Evolutionary conservation across 2,888 invertebrate species (phyloP).

Genomic region (Drosophila mimetica): DNA sequence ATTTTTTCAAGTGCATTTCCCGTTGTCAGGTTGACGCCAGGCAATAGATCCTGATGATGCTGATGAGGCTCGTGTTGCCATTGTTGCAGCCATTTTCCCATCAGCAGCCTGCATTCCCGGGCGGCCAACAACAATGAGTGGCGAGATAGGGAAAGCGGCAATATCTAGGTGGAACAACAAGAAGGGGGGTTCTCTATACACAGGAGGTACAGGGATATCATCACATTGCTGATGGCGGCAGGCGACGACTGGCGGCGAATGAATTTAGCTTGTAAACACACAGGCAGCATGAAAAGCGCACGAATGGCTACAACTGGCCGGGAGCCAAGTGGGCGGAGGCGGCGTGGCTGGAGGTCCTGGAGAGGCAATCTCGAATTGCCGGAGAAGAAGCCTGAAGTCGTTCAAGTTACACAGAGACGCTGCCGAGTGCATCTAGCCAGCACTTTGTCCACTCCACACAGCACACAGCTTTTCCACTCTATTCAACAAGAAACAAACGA

Average conservation of each 20-base stretch:
- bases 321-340: slow-evolving; percentile 24
- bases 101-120: slow-evolving; percentile 46
- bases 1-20: slow-evolving; percentile 13
- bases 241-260: slow-evolving; percentile 35
- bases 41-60: slow-evolving; percentile 49
- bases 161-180: slow-evolving; percentile 1
- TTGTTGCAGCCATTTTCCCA: slow-evolving; percentile 34
- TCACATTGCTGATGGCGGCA: slow-evolving; percentile 31
- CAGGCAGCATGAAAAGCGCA: slow-evolving; percentile 54
- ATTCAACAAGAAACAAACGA: slow-evolving; percentile 19
- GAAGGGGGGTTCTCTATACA: neutral
- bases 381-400: slow-evolving; percentile 28
- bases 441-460: neutral
- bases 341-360: neutral
- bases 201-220: slow-evolving; percentile 35
- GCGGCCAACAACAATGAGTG: slow-evolving; percentile 26
- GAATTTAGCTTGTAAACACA: slow-evolving; percentile 55
- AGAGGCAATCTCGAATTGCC: slow-evolving; percentile 50
- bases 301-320: slow-evolving; percentile 39
- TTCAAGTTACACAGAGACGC: slow-evolving; percentile 37
- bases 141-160: slow-evolving; percentile 13
- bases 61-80: slow-evolving; percentile 48
- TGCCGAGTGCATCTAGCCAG: slow-evolving; percentile 29
- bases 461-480: neutral
- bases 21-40: slow-evolving; percentile 12